These are phyloP conservation scores for Paracentrotus lividus DNA, from an alignment of 53 echinoderm and acorn worm species.

Conservation along the genomic window DNA sequence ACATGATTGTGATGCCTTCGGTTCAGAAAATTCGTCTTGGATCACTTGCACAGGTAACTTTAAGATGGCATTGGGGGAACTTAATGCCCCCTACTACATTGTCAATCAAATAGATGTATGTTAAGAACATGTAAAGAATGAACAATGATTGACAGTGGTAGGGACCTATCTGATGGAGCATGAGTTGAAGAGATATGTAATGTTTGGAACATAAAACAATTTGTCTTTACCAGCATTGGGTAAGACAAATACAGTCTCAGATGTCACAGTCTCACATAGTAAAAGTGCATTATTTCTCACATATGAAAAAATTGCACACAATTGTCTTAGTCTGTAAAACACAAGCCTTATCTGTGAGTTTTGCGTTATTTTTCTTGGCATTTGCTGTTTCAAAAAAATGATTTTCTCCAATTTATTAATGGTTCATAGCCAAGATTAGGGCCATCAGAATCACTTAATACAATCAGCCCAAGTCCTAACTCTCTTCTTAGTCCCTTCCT, in stretches of 20 bases:
- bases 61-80: constrained; percentile 2
- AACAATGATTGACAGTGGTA: constrained; percentile 7
- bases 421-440: not conserved
- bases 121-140: not conserved
- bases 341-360: not conserved
- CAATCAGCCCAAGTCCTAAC: too few species aligned
- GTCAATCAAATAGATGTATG: constrained; percentile 20
- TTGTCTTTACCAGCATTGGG: constrained; percentile 55
- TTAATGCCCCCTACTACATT: constrained; percentile 7
- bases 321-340: not conserved
- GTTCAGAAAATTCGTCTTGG: constrained; percentile 24
- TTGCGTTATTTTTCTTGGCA: not conserved
- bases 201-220: constrained; percentile 29
- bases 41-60: constrained; percentile 32
- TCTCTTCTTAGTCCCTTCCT: not conserved
- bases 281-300: constrained; percentile 44
- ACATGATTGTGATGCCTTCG: constrained; percentile 19
- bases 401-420: too few species aligned
- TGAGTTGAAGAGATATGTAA: constrained; percentile 13
- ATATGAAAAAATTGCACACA: not conserved
- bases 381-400: not conserved
- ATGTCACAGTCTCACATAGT: not conserved
- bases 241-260: constrained; percentile 45
- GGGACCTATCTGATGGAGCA: not conserved
- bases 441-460: not conserved